Evolutionary conservation across 1,140 invertebrate species (phyloP).

Genomic region (Berghia stephanieae): DNA sequence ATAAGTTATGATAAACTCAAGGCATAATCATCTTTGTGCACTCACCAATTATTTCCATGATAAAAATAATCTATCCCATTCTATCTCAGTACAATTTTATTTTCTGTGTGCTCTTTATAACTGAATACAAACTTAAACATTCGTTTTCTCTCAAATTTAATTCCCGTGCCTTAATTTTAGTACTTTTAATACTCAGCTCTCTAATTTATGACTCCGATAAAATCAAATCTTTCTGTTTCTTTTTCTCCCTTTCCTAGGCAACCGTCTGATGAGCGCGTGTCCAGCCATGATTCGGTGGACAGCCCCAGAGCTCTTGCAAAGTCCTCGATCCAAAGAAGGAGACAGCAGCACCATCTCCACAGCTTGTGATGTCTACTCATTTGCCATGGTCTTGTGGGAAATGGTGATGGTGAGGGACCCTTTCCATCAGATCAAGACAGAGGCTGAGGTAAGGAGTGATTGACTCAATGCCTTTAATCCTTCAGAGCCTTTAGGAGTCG

Average conservation of each 20-base stretch:
- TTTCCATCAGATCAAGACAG: slow-evolving; percentile 56
- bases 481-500: neutral
- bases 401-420: slow-evolving; percentile 81
- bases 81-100: neutral
- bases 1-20: too few species aligned
- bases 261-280: slow-evolving; percentile 57
- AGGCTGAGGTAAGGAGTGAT: slow-evolving; percentile 48
- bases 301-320: slow-evolving; percentile 56
- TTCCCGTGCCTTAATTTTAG: too few species aligned
- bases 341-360: slow-evolving; percentile 75
- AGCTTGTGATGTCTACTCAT: slow-evolving; percentile 93
- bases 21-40: too few species aligned
- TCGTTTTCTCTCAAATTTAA: too few species aligned
- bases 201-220: too few species aligned
- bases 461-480: neutral
- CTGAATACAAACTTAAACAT: too few species aligned
- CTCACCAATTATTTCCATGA: neutral
- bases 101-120: neutral
- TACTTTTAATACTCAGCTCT: too few species aligned
- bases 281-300: slow-evolving; percentile 60
- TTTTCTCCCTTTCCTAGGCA: slow-evolving; percentile 55
- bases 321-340: slow-evolving; percentile 50
- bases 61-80: neutral
- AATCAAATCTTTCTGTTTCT: too few species aligned
- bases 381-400: slow-evolving; percentile 95